Evolutionary conservation across 2,113 vertebrate species (phyloP), one percentile per base, ranked within the genome.

Genomic region (Gopherus flavomarginatus): DNA sequence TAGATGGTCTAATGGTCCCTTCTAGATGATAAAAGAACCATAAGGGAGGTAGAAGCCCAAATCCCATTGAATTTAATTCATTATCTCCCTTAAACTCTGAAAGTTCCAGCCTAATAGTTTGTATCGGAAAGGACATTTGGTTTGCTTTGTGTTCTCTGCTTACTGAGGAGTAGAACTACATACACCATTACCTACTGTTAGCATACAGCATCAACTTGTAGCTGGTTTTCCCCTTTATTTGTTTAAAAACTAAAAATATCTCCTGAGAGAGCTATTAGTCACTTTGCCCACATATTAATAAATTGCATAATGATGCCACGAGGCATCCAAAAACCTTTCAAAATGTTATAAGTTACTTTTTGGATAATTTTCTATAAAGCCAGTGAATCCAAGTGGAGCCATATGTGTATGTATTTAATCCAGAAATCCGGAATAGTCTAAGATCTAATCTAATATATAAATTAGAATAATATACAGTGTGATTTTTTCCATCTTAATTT

Each of bases 261-360:
- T 92, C 88, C 96, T 96, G 69, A 83, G 69, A 80, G 93, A 92
- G 86, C 89, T 94, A 97, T 97, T 97, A 97, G 96, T 97, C 96
- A 97, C 96, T 97, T 96, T 96, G 88, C 97, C 97, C 96, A 96
- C 96, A 96, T 96, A 97, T 97, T 97, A 97, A 97, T 97, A 96
- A 96, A 97, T 97, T 97, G 95, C 96, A 97, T 97, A 97, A 97
- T 95, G 97, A 97, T 97, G 95, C 96, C 86, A 97, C 93, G 82
- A 93, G 95, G 96, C 96, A 96, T 97, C 96, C 96, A 97, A 97
- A 97, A 97, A 96, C 92, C 97, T 97, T 97, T 97, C 96, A 97
- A 94, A 97, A 88, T 54, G 84, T 92, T 94, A 97, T 97, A 97
- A 96, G 95, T 97, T 97, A 96, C 92, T 96, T 95, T 96, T 97